phyloP scores from a whole-genome alignment of 1,140 invertebrate genomes.

The Homalodisca vitripennis region DNA sequence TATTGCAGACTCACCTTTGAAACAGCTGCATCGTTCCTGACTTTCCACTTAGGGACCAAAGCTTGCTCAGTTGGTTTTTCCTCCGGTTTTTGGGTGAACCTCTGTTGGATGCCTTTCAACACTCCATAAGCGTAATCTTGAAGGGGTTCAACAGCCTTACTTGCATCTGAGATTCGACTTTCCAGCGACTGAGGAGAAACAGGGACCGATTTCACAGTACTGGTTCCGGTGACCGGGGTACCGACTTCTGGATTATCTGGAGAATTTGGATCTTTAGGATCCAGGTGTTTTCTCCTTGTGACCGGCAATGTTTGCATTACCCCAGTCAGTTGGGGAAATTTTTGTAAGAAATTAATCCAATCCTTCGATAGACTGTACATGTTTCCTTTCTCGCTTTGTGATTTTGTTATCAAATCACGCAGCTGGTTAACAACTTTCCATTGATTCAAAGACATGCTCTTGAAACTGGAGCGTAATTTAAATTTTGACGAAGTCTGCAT shows the following conservation, averaged over 20 bases:
- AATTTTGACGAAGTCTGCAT: slow-evolving; percentile 19
- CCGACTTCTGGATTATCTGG: background rate
- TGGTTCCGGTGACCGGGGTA: background rate
- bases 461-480: background rate
- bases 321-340: slow-evolving; percentile 43
- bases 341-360: slow-evolving; percentile 53
- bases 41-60: slow-evolving; percentile 6
- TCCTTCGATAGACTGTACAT: slow-evolving; percentile 54
- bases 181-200: background rate
- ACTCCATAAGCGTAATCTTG: slow-evolving; percentile 20
- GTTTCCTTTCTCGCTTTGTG: slow-evolving; percentile 51
- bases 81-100: background rate
- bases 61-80: slow-evolving; percentile 1
- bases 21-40: slow-evolving; percentile 27
- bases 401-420: slow-evolving; percentile 52
- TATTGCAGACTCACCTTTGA: slow-evolving; percentile 39
- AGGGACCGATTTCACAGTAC: background rate
- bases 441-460: slow-evolving; percentile 52
- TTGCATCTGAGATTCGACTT: background rate
- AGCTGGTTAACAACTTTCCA: slow-evolving; percentile 53
- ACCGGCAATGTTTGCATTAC: slow-evolving; percentile 24
- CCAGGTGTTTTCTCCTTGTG: slow-evolving; percentile 34
- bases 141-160: background rate
- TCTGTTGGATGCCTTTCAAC: slow-evolving; percentile 25
- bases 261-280: slow-evolving; percentile 18